phyloP scores from a whole-genome alignment of 2,113 vertebrate species.

The Elaphurus davidianus region DNA sequence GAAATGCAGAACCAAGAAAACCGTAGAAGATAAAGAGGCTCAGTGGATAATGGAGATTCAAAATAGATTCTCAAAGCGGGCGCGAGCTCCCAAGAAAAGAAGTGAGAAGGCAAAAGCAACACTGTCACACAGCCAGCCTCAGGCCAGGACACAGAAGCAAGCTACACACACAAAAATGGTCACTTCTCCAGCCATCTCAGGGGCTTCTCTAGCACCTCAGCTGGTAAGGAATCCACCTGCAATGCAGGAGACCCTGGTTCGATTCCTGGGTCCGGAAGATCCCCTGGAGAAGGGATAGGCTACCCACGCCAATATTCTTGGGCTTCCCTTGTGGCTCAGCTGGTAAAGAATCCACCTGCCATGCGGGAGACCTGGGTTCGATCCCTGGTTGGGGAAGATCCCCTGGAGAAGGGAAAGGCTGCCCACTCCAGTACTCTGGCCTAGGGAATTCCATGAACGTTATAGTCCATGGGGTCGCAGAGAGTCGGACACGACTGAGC shows the following conservation, averaged over 20 bases:
- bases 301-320: not conserved
- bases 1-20: not conserved
- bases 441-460: accelerated
- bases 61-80: not conserved
- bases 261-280: accelerated
- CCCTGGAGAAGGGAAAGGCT: not conserved
- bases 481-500: not conserved
- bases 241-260: not conserved
- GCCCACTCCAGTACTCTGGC: not conserved
- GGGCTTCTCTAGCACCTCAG: not conserved
- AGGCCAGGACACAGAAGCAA: accelerated
- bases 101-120: not conserved
- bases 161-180: not conserved
- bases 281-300: not conserved
- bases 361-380: not conserved
- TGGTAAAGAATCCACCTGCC: not conserved
- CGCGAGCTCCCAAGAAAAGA: not conserved
- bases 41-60: not conserved
- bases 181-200: not conserved
- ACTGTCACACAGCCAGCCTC: accelerated
- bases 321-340: not conserved
- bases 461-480: not conserved
- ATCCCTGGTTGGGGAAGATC: not conserved
- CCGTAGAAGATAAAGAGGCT: accelerated
- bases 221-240: not conserved